Evolutionary conservation across 2,113 vertebrate species (phyloP), one percentile per base, ranked within the genome.

Genomic region (Phrynosoma blainvillii): DNA sequence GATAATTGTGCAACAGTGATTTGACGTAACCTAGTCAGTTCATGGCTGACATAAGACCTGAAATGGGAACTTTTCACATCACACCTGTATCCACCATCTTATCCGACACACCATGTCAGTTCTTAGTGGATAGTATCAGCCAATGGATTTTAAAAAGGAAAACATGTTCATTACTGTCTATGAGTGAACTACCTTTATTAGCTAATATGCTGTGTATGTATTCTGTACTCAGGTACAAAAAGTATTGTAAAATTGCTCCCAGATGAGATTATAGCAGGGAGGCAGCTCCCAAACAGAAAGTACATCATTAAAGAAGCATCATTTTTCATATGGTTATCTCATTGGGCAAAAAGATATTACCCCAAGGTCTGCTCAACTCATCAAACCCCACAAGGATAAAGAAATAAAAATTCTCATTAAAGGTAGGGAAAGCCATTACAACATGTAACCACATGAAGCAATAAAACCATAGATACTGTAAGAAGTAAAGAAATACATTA

Each of bases 391-490:
- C 85, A 88, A 90, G 84, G 71, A 89, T 92, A 93, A 92, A 23
- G 0, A 92, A 94, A 93, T 92, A 89, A 93, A 83, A 95, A 93
- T 85, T 79, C 25, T 74, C 87, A 84, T 90, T 92, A 92, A 92
- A 90, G 74, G 82, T n/a, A 93, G 93, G 79, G 70, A 77, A 86
- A 89, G 71, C 23, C 85, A 82, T 87, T 92, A 84, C 89, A 85
- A 94, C 92, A 81, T 92, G 86, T 93, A 92, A 40, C 84, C 94
- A 93, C 74, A 88, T 83, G 87, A 93, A 85, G 79, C 84, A 62
- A 1, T 36, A 23, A 0, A 16, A 40, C 86, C 85, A n/a, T 3
- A 86, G 12, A 52, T 54, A n/a, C 0, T 10, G 75, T 91, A 90
- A 87, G 73, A 23, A 88, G 16, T 27, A 89, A 86, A 90, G 59